Evolutionary conservation across 1,140 invertebrate genomes (phyloP).

Genomic region (Pseudomyrmex cubaensis): DNA sequence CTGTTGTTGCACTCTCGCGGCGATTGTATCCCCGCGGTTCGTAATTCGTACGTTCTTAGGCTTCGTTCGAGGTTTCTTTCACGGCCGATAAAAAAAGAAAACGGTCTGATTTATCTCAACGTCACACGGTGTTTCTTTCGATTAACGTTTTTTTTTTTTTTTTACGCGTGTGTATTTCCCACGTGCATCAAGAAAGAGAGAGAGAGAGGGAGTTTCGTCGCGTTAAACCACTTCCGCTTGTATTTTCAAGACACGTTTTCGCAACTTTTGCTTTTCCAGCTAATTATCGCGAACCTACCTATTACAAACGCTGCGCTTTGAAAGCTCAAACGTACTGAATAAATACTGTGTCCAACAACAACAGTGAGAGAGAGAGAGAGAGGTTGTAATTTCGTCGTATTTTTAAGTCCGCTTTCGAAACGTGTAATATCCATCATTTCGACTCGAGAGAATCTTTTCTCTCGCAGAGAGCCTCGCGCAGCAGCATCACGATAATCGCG

Average conservation of each 20-base stretch:
- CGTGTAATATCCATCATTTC: neutral
- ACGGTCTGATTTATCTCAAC: conserved; percentile 43
- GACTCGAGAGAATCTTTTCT: neutral
- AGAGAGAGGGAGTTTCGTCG: too few relatives aligned
- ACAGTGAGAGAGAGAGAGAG: too few relatives aligned
- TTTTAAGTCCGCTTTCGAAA: neutral
- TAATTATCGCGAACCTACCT: too few relatives aligned
- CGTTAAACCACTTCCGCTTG: too few relatives aligned
- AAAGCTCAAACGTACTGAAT: too few relatives aligned
- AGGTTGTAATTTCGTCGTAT: neutral
- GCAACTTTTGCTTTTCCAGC: too few relatives aligned
- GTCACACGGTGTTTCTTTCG: conserved; percentile 4
- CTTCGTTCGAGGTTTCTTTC: conserved; percentile 8
- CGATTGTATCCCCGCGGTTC: conserved; percentile 9
- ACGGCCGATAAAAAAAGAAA: conserved; percentile 10
- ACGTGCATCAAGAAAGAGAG: neutral
- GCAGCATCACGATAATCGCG: conserved; percentile 16
- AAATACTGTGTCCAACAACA: too few relatives aligned
- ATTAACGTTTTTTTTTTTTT: neutral
- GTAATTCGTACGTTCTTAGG: conserved; percentile 25
- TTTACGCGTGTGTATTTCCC: too few relatives aligned
- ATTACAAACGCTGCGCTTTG: too few relatives aligned
- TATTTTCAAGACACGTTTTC: too few relatives aligned
- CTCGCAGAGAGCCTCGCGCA: neutral
- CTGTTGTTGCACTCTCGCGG: conserved; percentile 54